Conservation (phyloP, 2,113 vertebrate species). For the Amazona guildingii region DNA sequence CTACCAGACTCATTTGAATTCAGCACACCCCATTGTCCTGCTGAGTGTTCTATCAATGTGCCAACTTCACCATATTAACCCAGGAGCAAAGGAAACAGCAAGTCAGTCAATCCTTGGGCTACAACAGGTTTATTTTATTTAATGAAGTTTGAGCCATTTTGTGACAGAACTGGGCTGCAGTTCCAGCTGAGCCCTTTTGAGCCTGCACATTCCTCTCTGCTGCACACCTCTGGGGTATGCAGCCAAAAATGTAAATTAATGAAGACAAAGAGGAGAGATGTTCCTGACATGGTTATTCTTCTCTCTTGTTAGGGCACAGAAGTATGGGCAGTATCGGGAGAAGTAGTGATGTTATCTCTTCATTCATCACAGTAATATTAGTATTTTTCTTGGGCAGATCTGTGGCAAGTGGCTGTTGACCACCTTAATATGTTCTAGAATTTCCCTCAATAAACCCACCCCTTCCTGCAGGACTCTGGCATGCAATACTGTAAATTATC, state of each 20-base stretch:
- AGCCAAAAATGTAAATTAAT: constrained; percentile 56
- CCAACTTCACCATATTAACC: constrained; percentile 35
- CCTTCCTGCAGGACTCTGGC: not conserved
- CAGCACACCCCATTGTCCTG: constrained; percentile 46
- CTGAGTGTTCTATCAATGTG: constrained; percentile 57
- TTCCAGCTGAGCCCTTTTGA: constrained; percentile 59
- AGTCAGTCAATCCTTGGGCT: constrained; percentile 31
- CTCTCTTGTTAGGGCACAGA: not conserved
- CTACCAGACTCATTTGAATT: constrained; percentile 46
- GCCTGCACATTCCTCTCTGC: constrained; percentile 29
- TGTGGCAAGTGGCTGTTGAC: not conserved
- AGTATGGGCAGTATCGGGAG: not conserved
- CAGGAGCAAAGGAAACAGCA: constrained; percentile 45
- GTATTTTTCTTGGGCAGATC: not conserved
- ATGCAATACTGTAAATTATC: not conserved
- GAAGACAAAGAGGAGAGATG: constrained; percentile 49
- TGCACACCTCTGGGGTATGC: constrained; percentile 1
- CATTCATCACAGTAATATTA: not conserved
- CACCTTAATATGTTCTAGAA: not conserved
- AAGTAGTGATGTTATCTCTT: not conserved
- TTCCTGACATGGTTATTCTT: constrained; percentile 15
- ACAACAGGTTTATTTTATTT: constrained; percentile 59
- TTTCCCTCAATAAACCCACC: not conserved
- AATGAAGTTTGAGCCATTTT: constrained; percentile 53
- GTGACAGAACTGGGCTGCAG: constrained; percentile 24